These are phyloP conservation scores for Campylomormyrus numenius DNA, from an alignment of 2,113 vertebrate species.

Conservation along the genomic window DNA sequence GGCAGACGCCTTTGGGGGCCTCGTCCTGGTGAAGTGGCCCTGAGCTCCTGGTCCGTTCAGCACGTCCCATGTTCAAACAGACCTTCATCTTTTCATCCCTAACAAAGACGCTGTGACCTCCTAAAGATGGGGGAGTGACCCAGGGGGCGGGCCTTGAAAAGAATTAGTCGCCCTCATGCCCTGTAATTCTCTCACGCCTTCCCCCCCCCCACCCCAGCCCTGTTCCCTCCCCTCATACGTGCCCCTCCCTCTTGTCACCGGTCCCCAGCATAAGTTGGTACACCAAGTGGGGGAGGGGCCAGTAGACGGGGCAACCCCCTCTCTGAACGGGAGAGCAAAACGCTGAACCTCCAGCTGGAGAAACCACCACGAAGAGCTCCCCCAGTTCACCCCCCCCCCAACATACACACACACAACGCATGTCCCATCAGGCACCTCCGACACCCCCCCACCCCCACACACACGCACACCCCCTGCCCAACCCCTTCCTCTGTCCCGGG, in stretches of 20 bases:
- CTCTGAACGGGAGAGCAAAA: slow-evolving; percentile 11
- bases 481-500: not conserved
- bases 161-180: not conserved
- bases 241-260: not conserved
- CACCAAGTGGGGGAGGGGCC: not conserved
- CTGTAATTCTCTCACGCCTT: no score
- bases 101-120: not conserved
- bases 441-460: not conserved
- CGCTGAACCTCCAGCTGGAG: not conserved
- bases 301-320: not conserved
- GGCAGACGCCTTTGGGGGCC: not conserved
- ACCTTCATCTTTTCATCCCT: not conserved
- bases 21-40: not conserved
- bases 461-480: not conserved
- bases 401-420: not conserved
- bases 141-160: not conserved
- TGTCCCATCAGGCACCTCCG: not conserved
- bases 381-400: not conserved
- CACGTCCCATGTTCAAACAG: not conserved
- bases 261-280: not conserved
- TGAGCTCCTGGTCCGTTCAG: not conserved
- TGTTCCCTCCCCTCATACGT: not conserved
- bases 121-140: not conserved
- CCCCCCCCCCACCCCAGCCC: not conserved
- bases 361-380: not conserved